A percentile compares a stretch with the other conserved stretches of the same genome.
These are phyloP conservation scores for Sebastes fasciatus DNA, from an alignment of 2,113 vertebrate genomes.

Conservation along the genomic window DNA sequence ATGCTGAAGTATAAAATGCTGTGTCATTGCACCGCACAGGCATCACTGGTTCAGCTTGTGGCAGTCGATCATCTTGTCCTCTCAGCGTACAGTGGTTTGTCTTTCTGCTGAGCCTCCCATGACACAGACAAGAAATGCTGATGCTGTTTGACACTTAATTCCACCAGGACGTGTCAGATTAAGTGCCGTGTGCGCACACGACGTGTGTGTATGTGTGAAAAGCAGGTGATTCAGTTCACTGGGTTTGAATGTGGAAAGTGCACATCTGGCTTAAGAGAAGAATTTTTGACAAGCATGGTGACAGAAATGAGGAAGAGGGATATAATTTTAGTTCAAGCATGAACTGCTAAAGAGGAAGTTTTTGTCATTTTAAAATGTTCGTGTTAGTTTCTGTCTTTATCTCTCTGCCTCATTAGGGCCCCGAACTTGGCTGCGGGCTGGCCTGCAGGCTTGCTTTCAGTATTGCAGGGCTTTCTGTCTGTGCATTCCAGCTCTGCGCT, in stretches of 20 bases:
- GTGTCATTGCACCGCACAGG: conserved; percentile 35
- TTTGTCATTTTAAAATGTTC: conserved; percentile 7
- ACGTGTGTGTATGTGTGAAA: background rate
- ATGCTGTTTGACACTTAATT: conserved; percentile 41
- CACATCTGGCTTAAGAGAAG: background rate
- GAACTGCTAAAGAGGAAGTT: conserved; percentile 50
- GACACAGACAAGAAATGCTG: conserved; percentile 45
- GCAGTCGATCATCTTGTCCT: conserved; percentile 25
- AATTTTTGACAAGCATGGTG: background rate
- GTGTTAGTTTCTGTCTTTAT: background rate
- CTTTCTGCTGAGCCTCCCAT: conserved; percentile 47
- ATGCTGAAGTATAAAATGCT: conserved; percentile 11
- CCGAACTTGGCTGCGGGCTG: conserved; percentile 35
- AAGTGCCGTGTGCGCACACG: background rate
- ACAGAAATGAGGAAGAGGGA: conserved; percentile 47
- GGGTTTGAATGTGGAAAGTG: background rate
- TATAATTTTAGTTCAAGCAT: background rate
- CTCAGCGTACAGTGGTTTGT: conserved; percentile 36
- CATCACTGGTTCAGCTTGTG: conserved; percentile 14
- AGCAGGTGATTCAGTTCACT: background rate
- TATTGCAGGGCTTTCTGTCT: conserved; percentile 49
- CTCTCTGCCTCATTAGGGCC: conserved; percentile 31
- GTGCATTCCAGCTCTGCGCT: conserved; percentile 61
- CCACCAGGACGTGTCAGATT: conserved; percentile 19
- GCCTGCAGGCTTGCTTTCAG: conserved; percentile 38